phyloP scores from a whole-genome alignment of 2,888 invertebrate genomes.

The Rutpela maculata region DNA sequence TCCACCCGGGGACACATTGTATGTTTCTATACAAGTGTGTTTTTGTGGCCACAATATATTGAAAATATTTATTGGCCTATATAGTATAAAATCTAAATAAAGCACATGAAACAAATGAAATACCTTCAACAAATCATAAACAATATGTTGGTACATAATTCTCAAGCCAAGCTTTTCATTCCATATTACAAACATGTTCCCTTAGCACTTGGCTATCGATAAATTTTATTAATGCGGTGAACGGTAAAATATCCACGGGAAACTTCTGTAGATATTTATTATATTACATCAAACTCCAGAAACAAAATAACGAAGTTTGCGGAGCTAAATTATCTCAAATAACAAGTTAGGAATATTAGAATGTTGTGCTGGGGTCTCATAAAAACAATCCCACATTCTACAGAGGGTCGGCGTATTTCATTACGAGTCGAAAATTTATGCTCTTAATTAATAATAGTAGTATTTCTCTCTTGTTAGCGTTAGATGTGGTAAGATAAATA shows the following conservation, averaged over 20 bases:
- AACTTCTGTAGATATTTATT: slow-evolving; percentile 17
- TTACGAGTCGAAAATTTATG: slow-evolving; percentile 12
- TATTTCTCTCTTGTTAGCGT: background rate
- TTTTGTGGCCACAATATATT: no score
- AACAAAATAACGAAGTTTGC: slow-evolving; percentile 19
- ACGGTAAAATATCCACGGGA: slow-evolving; percentile 1
- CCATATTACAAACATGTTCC: no score
- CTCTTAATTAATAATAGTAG: slow-evolving; percentile 11
- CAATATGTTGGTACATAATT: no score
- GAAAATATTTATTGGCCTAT: no score
- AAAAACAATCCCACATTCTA: slow-evolving; percentile 22
- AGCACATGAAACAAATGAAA: no score
- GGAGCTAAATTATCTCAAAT: slow-evolving; percentile 29
- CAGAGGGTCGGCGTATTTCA: slow-evolving; percentile 11
- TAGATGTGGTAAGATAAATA: background rate
- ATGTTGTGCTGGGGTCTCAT: slow-evolving; percentile 20
- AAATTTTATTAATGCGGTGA: background rate
- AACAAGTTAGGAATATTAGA: slow-evolving; percentile 33
- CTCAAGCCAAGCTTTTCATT: no score
- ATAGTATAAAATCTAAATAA: no score
- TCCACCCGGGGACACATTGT: no score
- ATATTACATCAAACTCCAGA: slow-evolving; percentile 18
- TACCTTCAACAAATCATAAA: no score
- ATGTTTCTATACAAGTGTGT: no score
- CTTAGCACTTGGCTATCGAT: background rate